Conservation (phyloP, 1,140 invertebrate genomes). For the Heterodera schachtii region DNA sequence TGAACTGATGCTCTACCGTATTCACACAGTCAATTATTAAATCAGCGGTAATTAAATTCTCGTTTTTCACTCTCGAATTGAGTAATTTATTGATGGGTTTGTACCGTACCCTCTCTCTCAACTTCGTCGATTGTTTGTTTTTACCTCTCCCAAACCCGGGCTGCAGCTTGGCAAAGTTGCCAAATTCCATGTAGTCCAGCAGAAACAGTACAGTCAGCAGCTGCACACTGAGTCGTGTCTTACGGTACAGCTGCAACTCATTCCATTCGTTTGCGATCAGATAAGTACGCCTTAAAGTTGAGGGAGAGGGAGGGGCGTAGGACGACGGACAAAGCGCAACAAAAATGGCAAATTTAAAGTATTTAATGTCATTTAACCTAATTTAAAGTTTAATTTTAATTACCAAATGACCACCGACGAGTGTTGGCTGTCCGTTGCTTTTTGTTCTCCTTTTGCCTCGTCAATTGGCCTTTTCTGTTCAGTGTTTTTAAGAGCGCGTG, state of each 20-base stretch:
- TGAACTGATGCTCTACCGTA: too few relatives aligned
- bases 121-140: too few relatives aligned
- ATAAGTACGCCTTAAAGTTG: conserved; percentile 78
- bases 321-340: too few relatives aligned
- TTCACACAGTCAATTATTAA: too few relatives aligned
- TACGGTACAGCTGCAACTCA: conserved; percentile 76
- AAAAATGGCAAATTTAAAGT: too few relatives aligned
- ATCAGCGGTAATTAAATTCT: too few relatives aligned
- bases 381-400: too few relatives aligned
- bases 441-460: conserved; percentile 27
- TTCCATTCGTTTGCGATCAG: conserved; percentile 87
- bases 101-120: too few relatives aligned
- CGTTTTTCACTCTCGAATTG: too few relatives aligned
- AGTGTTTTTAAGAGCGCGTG: conserved; percentile 64
- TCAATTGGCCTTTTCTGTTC: conserved; percentile 12
- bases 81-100: too few relatives aligned
- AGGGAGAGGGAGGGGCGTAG: too few relatives aligned
- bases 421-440: conserved; percentile 24
- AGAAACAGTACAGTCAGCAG: conserved; percentile 72
- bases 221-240: conserved; percentile 73
- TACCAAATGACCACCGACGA: conserved; percentile 56
- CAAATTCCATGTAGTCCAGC: conserved; percentile 69
- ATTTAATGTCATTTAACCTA: too few relatives aligned
- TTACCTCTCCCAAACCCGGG: conserved; percentile 44
- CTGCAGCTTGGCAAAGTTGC: conserved; percentile 78